Base-by-base conservation (phyloP, 1,140 invertebrate genomes). In the Caenorhabditis briggsae region DNA sequence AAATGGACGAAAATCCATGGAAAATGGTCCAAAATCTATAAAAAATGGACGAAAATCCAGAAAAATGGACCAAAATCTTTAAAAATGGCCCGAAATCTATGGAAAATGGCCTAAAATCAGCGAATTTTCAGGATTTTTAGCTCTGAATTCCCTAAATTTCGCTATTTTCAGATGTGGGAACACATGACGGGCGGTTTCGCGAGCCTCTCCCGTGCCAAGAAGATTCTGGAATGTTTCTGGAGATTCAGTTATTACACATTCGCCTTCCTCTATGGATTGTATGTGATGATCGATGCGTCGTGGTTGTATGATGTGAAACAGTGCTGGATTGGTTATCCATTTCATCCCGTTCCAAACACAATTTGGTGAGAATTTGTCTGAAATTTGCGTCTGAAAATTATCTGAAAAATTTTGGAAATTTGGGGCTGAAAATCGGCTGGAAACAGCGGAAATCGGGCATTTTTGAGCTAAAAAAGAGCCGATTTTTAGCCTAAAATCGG, bases 311-410 rank as follows among this genome's bases (percentile, higher is more conserved):
- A 91, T 61, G 88, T 90, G 11, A 88, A 88, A 18, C 58, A 91
- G 53, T 89, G 90, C 82, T 91, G 89, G 89, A 90, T 89, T 58
- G 89, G 82, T 0, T 91, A 91, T 61, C 90, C 90, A n/a, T 83
- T 83, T 18, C 90, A 90, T 70, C 48, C 56, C 0, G 84, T 90
- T 58, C 89, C 90, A 7, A 23, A 65, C 11, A 65, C 82, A 64
- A 85, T 90, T 85, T 91, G 88, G 90, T 90, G 33, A 20, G 59
- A 14, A 25, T 46, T 65, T 84, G 59, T 46, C 25, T 11, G 3
- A 20, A 18, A n/a, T 18, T 43, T 43, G 5, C 2, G 41, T 41
- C 5, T 11, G 41, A 70, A 43, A 43, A 46, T 48, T 16, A 41
- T n/a, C n/a, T 18, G 18, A 58, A 58, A 53, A 53, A 53, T n/a